These are phyloP conservation scores for Neosilurus hyrtlii DNA, from an alignment of 2,797 vertebrate genomes.

Conservation along the genomic window DNA sequence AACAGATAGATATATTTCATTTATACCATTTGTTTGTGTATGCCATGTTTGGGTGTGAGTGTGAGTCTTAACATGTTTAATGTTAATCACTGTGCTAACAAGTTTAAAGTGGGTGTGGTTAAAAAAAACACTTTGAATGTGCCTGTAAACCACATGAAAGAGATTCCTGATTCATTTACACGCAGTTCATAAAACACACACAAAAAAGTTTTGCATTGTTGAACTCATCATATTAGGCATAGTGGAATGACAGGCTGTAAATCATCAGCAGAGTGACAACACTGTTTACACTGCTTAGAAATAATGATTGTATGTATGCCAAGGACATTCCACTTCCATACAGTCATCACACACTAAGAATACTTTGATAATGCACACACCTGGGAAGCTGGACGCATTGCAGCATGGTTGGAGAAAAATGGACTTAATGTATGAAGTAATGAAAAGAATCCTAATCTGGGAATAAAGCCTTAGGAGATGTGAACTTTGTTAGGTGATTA, in stretches of 20 bases:
- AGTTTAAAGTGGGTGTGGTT: conserved; percentile 37
- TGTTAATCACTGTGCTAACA: conserved; percentile 20
- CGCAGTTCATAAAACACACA: not conserved
- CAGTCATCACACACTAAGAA: not conserved
- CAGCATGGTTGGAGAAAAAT: not conserved
- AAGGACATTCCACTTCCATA: not conserved
- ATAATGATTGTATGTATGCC: not conserved
- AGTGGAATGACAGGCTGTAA: conserved; percentile 19
- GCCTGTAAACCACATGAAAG: conserved; percentile 28
- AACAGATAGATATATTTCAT: too few species aligned
- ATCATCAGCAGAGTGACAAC: conserved; percentile 14
- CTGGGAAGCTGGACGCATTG: not conserved
- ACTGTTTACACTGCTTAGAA: not conserved
- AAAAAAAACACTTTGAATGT: conserved; percentile 16
- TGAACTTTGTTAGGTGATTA: conserved; percentile 10
- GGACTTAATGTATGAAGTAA: not conserved
- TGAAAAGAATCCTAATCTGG: not conserved
- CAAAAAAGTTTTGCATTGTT: not conserved
- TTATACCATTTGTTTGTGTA: not conserved
- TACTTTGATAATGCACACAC: not conserved
- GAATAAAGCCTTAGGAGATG: conserved; percentile 4
- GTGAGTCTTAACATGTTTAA: conserved; percentile 4
- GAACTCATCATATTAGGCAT: not conserved
- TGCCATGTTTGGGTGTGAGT: not conserved
- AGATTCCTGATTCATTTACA: conserved; percentile 4